Evolutionary conservation across 2,797 vertebrate species (phyloP).

Genomic region (Muscicapa striata): DNA sequence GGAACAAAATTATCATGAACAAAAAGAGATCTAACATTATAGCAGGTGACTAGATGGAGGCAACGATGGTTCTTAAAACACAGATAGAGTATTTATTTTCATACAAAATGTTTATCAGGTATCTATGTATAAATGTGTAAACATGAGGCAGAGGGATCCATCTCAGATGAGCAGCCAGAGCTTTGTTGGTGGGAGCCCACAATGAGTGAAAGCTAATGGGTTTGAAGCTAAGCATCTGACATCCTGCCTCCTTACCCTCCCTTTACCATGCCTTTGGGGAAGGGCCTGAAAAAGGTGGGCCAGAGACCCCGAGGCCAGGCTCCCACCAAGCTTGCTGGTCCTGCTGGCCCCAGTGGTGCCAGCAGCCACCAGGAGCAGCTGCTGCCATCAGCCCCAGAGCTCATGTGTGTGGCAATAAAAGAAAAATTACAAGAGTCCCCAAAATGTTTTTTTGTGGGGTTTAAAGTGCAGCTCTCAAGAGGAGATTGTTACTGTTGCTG

Average conservation of each 20-base stretch:
- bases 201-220: fast-evolving
- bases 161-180: not conserved
- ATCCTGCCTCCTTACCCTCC: not conserved
- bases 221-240: not conserved
- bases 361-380: not conserved
- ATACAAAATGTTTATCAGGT: not conserved
- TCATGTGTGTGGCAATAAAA: not conserved
- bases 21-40: not conserved
- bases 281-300: not conserved
- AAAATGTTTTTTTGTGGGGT: not conserved
- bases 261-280: not conserved
- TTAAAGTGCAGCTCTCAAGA: not conserved
- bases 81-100: conserved; percentile 52
- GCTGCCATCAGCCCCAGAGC: not conserved
- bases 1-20: not conserved
- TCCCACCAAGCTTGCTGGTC: fast-evolving
- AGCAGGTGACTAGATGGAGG: not conserved
- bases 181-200: not conserved
- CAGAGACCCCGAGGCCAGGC: not conserved
- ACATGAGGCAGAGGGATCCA: not conserved
- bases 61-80: not conserved
- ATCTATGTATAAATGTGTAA: not conserved
- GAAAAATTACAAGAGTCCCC: not conserved
- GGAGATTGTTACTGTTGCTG: not conserved
- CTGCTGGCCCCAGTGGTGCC: not conserved